Evolutionary conservation across 2,797 vertebrate genomes (phyloP), one percentile per base, ranked within the genome.

Genomic region (Neosilurus hyrtlii): DNA sequence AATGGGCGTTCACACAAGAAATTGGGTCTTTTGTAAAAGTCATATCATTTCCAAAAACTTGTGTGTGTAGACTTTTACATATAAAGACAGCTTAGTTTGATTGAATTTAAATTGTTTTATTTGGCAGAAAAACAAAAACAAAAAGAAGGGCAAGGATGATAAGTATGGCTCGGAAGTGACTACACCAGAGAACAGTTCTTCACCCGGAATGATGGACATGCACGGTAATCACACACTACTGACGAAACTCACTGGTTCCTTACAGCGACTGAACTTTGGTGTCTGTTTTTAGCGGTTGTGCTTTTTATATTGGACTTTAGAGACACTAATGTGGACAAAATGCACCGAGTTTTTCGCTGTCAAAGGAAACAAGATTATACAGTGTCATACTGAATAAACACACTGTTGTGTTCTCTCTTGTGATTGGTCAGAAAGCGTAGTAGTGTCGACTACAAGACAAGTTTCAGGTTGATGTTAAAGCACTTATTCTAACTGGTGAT

Each of bases 131-230:
- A 97, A 92, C 90, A 99, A 99, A 92, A 99, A 94, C 75, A 99
- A 99, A 94, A 99, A 99, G 90, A 99, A 99, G 79, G 95, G 97
- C 79, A 99, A 99, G 92, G 97, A 99, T 75, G 98, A 99, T 89
- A 99, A 99, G 80, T 99, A 97, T 71, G 97, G 97, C 82, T 99
- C 97, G 0, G 97, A 99, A 92, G 87, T 99, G 89, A 99, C 97
- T 51, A 99, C 97, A 63, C 98, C 98, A 0, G 98, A 99, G 93
- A 98, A 99, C 92, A 99, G 98, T 91, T 99, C 97, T 6, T 99
- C 98, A 76, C 98, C 98, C 0, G 98, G 97, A 83, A 99, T 99
- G 98, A 98, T 99, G 97, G 98, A 99, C 92, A 97, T 99, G 96
- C 96, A 99, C 0, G 98, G 98, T 99, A 90, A 90, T 72, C 43